phyloP scores from a whole-genome alignment of 1,140 invertebrate species.

The Papilio machaon region DNA sequence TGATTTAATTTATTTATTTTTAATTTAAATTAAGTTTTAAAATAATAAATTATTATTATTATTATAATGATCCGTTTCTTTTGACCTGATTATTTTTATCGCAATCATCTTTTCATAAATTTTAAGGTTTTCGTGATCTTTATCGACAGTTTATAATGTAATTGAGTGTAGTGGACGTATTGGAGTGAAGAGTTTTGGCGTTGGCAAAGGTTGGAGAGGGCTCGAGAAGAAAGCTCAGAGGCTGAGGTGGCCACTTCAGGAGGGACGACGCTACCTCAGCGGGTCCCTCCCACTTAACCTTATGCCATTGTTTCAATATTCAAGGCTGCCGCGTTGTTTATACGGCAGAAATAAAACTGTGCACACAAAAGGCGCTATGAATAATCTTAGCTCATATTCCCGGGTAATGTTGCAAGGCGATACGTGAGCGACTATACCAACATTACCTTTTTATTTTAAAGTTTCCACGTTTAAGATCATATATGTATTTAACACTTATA shows the following conservation, averaged over 20 bases:
- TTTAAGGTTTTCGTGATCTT: background rate
- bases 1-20: no score
- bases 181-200: conserved; percentile 55
- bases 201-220: conserved; percentile 54
- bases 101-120: background rate
- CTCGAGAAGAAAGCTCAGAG: conserved; percentile 45
- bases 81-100: background rate
- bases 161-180: conserved; percentile 41
- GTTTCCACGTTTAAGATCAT: no score
- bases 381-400: conserved; percentile 31
- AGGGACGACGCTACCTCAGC: conserved; percentile 56
- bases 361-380: conserved; percentile 30
- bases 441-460: no score
- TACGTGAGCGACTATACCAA: no score
- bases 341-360: conserved; percentile 36
- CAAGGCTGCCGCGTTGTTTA: conserved; percentile 36
- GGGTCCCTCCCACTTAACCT: conserved; percentile 50
- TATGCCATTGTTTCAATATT: conserved; percentile 35
- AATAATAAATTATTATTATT: no score
- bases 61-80: no score
- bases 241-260: conserved; percentile 48
- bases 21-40: no score
- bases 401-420: conserved; percentile 9
- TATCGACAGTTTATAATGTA: conserved; percentile 23
- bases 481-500: no score